Percentiles rank a stretch among this genome's conserved stretches.
phyloP scores from a whole-genome alignment of 1,140 invertebrate species.

The Limonius californicus region DNA sequence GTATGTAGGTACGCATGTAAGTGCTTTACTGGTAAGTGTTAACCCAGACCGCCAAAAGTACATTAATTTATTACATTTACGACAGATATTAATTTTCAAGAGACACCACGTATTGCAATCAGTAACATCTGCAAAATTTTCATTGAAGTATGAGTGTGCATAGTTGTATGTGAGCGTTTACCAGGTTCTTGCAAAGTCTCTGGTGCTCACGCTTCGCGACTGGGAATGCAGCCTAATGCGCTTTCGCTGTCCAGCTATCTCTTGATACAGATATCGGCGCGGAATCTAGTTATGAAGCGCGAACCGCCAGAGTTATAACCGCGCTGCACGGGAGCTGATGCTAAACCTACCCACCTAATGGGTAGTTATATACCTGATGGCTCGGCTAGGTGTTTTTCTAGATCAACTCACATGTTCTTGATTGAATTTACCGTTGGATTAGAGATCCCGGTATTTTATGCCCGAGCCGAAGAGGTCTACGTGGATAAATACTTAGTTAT shows the following conservation, averaged over 20 bases:
- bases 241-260: constrained; percentile 36
- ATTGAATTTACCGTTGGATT: constrained; percentile 1
- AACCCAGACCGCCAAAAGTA: background rate
- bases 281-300: constrained; percentile 32
- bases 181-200: background rate
- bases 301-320: constrained; percentile 18
- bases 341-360: constrained; percentile 11
- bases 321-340: constrained; percentile 13
- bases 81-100: background rate
- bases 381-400: constrained; percentile 1
- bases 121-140: constrained; percentile 4
- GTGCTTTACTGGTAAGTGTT: background rate
- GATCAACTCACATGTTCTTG: constrained; percentile 7
- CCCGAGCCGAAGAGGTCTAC: too few species aligned
- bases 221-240: constrained; percentile 36
- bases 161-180: too few species aligned
- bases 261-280: constrained; percentile 35
- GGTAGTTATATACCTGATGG: background rate
- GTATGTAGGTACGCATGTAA: background rate
- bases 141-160: constrained; percentile 1
- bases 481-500: too few species aligned
- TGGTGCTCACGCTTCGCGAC: constrained; percentile 4
- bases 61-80: background rate
- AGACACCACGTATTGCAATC: background rate
- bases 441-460: too few species aligned